phyloP scores from a whole-genome alignment of 2,888 invertebrate genomes.

The Petrolisthes cinctipes region DNA sequence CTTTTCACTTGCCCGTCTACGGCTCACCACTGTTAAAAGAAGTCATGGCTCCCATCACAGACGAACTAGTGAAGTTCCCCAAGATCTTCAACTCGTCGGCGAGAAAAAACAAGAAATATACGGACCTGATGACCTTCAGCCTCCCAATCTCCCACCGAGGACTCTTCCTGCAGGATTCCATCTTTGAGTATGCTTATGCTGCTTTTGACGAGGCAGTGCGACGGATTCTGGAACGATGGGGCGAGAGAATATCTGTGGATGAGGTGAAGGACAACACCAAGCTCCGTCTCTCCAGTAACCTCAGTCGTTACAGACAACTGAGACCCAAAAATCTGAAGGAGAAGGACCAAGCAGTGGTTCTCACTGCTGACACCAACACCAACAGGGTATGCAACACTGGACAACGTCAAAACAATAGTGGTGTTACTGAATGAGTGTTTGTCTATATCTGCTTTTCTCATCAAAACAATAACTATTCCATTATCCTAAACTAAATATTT shows the following conservation, averaged over 20 bases:
- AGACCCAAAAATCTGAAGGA: conserved; percentile 28
- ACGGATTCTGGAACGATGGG: conserved; percentile 44
- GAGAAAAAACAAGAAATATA: background rate
- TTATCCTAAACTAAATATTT: background rate
- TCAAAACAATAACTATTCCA: background rate
- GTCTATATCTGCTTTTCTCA: background rate
- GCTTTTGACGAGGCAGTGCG: conserved; percentile 46
- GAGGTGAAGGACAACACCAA: background rate
- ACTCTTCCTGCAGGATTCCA: conserved; percentile 57
- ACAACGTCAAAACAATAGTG: background rate
- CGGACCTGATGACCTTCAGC: background rate
- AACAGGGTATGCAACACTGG: conserved; percentile 33
- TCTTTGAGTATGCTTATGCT: conserved; percentile 48
- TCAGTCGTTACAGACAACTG: conserved; percentile 45
- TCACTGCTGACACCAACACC: conserved; percentile 35
- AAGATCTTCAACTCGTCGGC: conserved; percentile 10
- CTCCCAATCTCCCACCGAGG: conserved; percentile 49
- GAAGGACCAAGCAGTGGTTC: conserved; percentile 41
- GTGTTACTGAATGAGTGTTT: background rate
- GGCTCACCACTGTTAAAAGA: no score
- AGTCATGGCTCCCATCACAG: conserved; percentile 14
- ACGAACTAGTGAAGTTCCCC: background rate
- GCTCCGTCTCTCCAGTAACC: background rate
- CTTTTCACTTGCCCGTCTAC: no score
- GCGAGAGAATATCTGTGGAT: conserved; percentile 1